Evolutionary conservation across 2,113 vertebrate species (phyloP).

Genomic region (Ahaetulla prasina): DNA sequence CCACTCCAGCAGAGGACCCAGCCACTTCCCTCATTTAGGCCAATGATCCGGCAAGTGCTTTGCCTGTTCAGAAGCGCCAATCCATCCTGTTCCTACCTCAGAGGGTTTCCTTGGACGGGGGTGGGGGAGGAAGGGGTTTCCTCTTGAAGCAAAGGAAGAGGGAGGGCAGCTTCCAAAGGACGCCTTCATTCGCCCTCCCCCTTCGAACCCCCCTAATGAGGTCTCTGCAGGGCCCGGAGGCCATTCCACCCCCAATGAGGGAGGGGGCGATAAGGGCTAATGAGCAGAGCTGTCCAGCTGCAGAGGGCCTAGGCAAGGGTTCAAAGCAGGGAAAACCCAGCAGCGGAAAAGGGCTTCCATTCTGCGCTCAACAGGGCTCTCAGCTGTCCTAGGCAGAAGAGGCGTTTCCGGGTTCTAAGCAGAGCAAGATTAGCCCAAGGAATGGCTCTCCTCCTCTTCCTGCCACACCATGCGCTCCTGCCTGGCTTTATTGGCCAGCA

Average conservation of each 20-base stretch:
- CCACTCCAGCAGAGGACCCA: background rate
- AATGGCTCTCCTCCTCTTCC: background rate
- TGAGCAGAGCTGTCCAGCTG: background rate
- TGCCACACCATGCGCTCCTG: accelerated
- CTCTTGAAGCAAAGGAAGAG: background rate
- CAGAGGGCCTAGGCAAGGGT: accelerated
- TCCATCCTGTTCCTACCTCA: background rate
- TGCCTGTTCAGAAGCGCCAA: background rate
- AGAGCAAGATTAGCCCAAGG: background rate
- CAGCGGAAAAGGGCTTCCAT: background rate
- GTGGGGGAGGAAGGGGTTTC: background rate
- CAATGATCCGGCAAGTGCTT: background rate
- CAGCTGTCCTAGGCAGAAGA: too few species aligned
- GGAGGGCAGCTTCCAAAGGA: background rate
- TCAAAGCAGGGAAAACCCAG: accelerated
- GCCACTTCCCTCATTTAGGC: background rate
- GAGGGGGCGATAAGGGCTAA: background rate
- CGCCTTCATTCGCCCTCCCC: background rate
- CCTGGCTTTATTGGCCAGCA: background rate
- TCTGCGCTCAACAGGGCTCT: background rate
- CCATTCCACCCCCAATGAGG: background rate
- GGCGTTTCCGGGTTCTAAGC: background rate
- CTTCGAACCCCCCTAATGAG: too few species aligned
- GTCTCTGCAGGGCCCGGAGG: too few species aligned
- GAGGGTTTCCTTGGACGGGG: background rate